Conservation (phyloP, 2,888 invertebrate species). For the Nudaria mundana region DNA sequence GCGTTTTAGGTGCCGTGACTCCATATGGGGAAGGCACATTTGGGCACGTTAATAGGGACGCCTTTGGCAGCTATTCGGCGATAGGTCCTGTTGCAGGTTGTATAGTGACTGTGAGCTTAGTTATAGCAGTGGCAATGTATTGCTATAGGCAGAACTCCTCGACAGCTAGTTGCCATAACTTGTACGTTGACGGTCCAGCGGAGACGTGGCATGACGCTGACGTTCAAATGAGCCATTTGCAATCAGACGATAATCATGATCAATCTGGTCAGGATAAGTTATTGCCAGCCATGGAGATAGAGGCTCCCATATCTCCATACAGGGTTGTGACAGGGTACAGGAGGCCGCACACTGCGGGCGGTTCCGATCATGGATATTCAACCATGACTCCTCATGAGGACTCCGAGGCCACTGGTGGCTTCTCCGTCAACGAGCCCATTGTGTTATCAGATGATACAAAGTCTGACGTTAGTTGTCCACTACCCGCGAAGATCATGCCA, state of each 20-base stretch:
- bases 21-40: slow-evolving; percentile 89
- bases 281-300: slow-evolving; percentile 80
- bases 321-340: slow-evolving; percentile 91
- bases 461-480: slow-evolving; percentile 81
- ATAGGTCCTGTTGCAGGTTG: slow-evolving; percentile 94
- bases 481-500: slow-evolving; percentile 72
- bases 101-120: slow-evolving; percentile 89
- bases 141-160: slow-evolving; percentile 88
- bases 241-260: slow-evolving; percentile 85
- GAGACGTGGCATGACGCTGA: slow-evolving; percentile 79
- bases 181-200: slow-evolving; percentile 75
- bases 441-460: slow-evolving; percentile 77
- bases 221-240: slow-evolving; percentile 87
- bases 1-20: slow-evolving; percentile 90
- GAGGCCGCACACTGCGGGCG: slow-evolving; percentile 87
- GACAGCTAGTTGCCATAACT: slow-evolving; percentile 71
- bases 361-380: slow-evolving; percentile 97
- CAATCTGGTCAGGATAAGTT: slow-evolving; percentile 85
- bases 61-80: slow-evolving; percentile 83
- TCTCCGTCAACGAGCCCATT: slow-evolving; percentile 85
- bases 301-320: slow-evolving; percentile 92
- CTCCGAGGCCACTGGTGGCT: slow-evolving; percentile 90
- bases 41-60: slow-evolving; percentile 70
- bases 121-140: slow-evolving; percentile 91
- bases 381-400: slow-evolving; percentile 97